Evolutionary conservation across 92 coral and sea anemone genomes (phyloP).

Genomic region (Epizoanthus scotinus): DNA sequence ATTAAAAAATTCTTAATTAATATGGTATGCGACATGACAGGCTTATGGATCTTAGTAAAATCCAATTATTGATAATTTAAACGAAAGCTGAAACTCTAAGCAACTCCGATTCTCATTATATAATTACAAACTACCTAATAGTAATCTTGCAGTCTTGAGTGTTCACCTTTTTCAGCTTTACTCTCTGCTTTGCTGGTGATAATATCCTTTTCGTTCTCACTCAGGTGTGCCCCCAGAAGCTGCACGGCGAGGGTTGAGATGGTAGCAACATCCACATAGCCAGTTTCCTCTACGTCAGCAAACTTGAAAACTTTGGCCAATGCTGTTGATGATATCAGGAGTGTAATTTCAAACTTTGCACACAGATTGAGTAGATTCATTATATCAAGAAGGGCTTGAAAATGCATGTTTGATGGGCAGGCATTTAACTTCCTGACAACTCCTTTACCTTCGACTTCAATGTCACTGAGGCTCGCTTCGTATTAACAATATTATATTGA

Average conservation of each 20-base stretch:
- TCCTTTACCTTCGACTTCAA: not conserved
- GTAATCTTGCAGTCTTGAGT: too few species aligned
- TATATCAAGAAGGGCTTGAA: not conserved
- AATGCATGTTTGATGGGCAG: not conserved
- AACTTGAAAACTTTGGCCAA: slow-evolving; percentile 96
- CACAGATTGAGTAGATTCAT: too few species aligned
- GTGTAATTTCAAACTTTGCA: not conserved
- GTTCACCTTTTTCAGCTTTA: slow-evolving; percentile 95
- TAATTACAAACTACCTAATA: too few species aligned
- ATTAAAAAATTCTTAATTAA: too few species aligned
- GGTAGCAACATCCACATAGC: slow-evolving; percentile 98
- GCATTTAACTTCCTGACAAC: not conserved
- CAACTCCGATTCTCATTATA: too few species aligned
- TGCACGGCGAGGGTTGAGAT: slow-evolving; percentile 96
- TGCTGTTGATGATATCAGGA: slow-evolving; percentile 45
- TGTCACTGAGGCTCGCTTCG: too few species aligned
- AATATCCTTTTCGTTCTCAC: slow-evolving; percentile 90
- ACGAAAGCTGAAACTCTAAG: too few species aligned
- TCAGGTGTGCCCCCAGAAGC: slow-evolving; percentile 91
- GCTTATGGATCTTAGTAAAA: too few species aligned
- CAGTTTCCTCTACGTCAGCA: slow-evolving; percentile 99
- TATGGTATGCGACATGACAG: too few species aligned
- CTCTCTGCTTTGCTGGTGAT: slow-evolving; percentile 92
- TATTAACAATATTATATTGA: too few species aligned
- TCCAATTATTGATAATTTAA: too few species aligned